phyloP scores from a whole-genome alignment of 2,113 vertebrate genomes.

The Struthidea cinerea region DNA sequence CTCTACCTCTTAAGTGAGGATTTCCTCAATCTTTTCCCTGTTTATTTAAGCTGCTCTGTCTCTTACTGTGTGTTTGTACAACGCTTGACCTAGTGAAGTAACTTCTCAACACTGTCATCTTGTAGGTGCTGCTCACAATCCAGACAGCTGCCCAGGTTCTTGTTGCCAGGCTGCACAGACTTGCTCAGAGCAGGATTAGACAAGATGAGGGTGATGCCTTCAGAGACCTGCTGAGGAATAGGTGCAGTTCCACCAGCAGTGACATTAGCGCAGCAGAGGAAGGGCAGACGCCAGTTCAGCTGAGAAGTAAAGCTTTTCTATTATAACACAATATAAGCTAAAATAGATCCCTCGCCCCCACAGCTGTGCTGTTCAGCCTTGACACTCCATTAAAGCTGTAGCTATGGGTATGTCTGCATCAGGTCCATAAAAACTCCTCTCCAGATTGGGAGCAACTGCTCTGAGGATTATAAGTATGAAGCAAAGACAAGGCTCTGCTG shows the following conservation, averaged over 20 bases:
- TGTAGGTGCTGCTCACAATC: neutral
- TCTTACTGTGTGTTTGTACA: neutral
- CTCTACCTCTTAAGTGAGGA: neutral
- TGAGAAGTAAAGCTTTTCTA: neutral
- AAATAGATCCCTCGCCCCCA: neutral
- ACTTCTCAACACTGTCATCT: neutral
- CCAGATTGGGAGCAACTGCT: neutral
- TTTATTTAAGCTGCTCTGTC: neutral
- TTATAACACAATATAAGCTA: neutral
- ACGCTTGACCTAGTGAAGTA: neutral
- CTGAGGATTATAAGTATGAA: neutral
- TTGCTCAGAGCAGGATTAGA: neutral
- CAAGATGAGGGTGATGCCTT: accelerated
- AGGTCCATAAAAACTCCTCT: neutral
- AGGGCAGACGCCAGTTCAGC: neutral
- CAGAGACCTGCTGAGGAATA: neutral
- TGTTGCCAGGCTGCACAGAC: neutral
- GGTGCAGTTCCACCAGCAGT: neutral
- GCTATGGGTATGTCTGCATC: neutral
- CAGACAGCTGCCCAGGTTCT: neutral
- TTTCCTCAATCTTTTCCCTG: neutral
- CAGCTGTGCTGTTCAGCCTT: neutral
- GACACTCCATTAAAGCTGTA: neutral
- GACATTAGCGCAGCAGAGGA: neutral
- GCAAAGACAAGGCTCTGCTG: neutral